Conservation (phyloP, 2,888 invertebrate species). For the Taphrorychus bicolor region DNA sequence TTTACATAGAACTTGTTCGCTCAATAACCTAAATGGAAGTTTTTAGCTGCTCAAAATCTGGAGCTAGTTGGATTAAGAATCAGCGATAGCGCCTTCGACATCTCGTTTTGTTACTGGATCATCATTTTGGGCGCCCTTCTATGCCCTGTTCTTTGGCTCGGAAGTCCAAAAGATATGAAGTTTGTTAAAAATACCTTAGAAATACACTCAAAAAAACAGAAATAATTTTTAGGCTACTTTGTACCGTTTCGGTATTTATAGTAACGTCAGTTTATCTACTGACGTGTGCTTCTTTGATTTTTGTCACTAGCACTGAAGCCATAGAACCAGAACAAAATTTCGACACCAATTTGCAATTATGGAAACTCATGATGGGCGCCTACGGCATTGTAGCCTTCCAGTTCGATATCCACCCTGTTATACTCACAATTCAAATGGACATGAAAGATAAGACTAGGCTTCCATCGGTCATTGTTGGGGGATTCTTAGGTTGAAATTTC, state of each 20-base stretch:
- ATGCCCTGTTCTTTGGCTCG: constrained; percentile 86
- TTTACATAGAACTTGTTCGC: too few species aligned
- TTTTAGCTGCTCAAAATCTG: constrained; percentile 78
- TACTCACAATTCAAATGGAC: constrained; percentile 91
- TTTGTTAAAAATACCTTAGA: constrained; percentile 55
- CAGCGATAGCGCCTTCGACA: constrained; percentile 67
- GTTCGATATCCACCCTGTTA: constrained; percentile 83
- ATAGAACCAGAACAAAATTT: constrained; percentile 41
- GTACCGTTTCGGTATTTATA: constrained; percentile 69
- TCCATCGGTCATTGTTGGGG: constrained; percentile 72
- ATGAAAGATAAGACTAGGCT: constrained; percentile 82
- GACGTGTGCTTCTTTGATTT: constrained; percentile 71
- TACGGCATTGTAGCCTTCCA: constrained; percentile 75
- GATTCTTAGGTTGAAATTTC: constrained; percentile 70
- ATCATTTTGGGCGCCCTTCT: constrained; percentile 75
- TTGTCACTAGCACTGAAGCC: constrained; percentile 46
- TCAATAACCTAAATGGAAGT: not conserved
- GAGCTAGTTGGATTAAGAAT: constrained; percentile 79
- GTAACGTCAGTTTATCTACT: constrained; percentile 71
- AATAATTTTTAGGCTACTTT: constrained; percentile 65
- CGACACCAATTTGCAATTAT: constrained; percentile 42
- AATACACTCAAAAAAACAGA: not conserved
- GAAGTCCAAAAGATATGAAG: constrained; percentile 94
- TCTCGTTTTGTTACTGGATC: constrained; percentile 86
- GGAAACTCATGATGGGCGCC: constrained; percentile 66